A percentile compares a stretch with the other conserved stretches of the same genome.
Conservation (phyloP, 2,888 invertebrate genomes). For the Bugulina stolonifera region DNA sequence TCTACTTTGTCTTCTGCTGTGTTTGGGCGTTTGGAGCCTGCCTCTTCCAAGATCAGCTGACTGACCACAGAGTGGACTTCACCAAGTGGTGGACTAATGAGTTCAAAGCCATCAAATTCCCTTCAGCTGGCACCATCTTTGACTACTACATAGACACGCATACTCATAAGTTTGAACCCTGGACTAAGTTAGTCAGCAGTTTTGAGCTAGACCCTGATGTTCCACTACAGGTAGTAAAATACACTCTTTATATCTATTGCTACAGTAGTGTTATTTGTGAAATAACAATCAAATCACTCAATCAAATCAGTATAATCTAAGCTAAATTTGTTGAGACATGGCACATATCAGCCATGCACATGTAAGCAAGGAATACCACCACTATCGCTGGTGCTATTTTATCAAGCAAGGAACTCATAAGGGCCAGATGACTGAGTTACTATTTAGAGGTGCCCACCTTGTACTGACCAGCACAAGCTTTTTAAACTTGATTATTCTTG, state of each 20-base stretch:
- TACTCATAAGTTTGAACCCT: slow-evolving; percentile 78
- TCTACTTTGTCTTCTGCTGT: slow-evolving; percentile 90
- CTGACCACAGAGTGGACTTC: slow-evolving; percentile 88
- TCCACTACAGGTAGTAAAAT: slow-evolving; percentile 69
- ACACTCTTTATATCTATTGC: not conserved
- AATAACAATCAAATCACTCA: too few relatives aligned
- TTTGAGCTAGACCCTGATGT: slow-evolving; percentile 87
- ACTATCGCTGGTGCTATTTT: too few relatives aligned
- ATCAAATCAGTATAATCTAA: too few relatives aligned
- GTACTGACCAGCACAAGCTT: too few relatives aligned
- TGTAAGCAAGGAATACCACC: too few relatives aligned
- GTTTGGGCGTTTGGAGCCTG: slow-evolving; percentile 98
- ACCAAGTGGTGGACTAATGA: slow-evolving; percentile 97
- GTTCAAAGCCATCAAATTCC: slow-evolving; percentile 89
- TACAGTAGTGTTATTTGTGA: too few relatives aligned
- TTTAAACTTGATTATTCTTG: slow-evolving; percentile 3
- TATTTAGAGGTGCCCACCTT: too few relatives aligned
- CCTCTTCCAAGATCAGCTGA: slow-evolving; percentile 87
- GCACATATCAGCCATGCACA: too few relatives aligned
- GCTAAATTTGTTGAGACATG: too few relatives aligned
- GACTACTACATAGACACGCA: slow-evolving; percentile 88
- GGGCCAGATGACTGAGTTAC: too few relatives aligned
- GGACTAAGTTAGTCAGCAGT: slow-evolving; percentile 81
- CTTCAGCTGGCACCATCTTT: slow-evolving; percentile 83
- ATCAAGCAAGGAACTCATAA: too few relatives aligned